Evolutionary conservation across 2,797 vertebrate genomes (phyloP).

Genomic region (Gymnodraco acuticeps): DNA sequence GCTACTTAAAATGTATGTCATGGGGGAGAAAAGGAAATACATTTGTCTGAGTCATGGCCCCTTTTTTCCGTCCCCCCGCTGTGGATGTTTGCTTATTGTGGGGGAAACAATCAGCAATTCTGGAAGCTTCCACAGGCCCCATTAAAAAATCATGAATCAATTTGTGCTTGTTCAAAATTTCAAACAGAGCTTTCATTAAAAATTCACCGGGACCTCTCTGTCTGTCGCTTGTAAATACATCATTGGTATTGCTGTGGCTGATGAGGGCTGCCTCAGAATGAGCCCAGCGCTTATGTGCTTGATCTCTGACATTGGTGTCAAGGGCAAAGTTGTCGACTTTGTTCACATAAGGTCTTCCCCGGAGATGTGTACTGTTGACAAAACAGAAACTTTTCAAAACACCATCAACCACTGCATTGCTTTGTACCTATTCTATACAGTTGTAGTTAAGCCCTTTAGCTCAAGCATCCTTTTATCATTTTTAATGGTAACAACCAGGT

Average conservation of each 20-base stretch:
- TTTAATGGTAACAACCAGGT: conserved; percentile 57
- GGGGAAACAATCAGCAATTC: conserved; percentile 74
- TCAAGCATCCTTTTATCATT: conserved; percentile 21
- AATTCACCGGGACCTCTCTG: conserved; percentile 76
- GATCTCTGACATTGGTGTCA: conserved; percentile 70
- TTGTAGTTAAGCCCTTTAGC: conserved; percentile 17
- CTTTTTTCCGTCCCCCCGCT: background rate
- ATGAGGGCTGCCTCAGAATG: conserved; percentile 56
- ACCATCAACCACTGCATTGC: background rate
- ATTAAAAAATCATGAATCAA: conserved; percentile 82
- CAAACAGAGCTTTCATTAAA: conserved; percentile 81
- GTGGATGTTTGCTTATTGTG: conserved; percentile 64
- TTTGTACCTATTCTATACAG: background rate
- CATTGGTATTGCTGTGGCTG: conserved; percentile 62
- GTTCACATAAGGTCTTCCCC: conserved; percentile 27
- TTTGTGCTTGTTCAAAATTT: conserved; percentile 80
- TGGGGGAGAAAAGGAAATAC: conserved; percentile 19
- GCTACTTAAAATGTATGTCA: conserved; percentile 22
- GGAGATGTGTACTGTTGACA: conserved; percentile 6
- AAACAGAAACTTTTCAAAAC: conserved; percentile 29
- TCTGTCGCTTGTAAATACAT: conserved; percentile 79
- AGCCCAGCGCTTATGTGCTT: conserved; percentile 58
- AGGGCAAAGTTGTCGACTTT: conserved; percentile 45
- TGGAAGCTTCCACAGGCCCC: conserved; percentile 61
- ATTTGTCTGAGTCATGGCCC: conserved; percentile 42